Evolutionary conservation across 2,797 vertebrate genomes (phyloP).

Genomic region (Sylvilagus floridanus): DNA sequence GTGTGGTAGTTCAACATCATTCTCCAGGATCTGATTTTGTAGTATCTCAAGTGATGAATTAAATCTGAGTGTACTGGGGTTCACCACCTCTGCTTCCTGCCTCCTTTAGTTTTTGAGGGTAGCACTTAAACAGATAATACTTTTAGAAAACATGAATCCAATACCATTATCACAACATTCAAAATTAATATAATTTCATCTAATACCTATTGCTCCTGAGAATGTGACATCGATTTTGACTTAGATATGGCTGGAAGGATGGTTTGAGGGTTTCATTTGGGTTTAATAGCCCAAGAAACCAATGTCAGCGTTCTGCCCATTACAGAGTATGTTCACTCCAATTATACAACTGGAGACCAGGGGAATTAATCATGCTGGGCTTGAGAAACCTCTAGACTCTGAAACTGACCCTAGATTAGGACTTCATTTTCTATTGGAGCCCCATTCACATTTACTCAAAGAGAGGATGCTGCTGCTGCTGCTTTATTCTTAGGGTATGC

Average conservation of each 20-base stretch:
- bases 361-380: neutral
- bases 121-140: neutral
- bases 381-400: neutral
- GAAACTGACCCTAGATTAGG: neutral
- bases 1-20: neutral
- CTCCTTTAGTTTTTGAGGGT: neutral
- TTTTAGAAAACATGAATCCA: neutral
- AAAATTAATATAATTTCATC: neutral
- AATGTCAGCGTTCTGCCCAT: neutral
- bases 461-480: neutral
- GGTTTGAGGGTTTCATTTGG: neutral
- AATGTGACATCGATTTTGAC: neutral
- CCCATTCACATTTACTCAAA: neutral
- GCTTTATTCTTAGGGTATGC: neutral
- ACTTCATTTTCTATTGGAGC: neutral
- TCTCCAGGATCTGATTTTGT: neutral
- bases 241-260: neutral
- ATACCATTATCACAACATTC: neutral
- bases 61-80: neutral
- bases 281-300: neutral
- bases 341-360: neutral
- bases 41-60: neutral
- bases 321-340: neutral
- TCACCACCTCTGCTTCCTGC: neutral
- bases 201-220: neutral